Conservation (phyloP, 2,888 invertebrate species). For the Flabesymbios commensalis region DNA sequence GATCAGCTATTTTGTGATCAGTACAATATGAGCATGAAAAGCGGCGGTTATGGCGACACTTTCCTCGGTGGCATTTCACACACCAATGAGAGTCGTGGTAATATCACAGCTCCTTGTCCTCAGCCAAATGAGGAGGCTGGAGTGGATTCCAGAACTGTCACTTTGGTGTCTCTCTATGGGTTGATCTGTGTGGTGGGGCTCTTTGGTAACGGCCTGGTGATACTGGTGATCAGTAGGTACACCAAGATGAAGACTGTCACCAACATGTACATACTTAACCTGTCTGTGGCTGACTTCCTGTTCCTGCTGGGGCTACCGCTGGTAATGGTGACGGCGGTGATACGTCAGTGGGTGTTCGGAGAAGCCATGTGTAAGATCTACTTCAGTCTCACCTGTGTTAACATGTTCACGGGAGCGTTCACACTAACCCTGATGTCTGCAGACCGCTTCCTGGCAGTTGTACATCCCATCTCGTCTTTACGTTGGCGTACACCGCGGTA, state of each 20-base stretch:
- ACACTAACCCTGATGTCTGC: conserved; percentile 35
- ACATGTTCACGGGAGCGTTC: conserved; percentile 35
- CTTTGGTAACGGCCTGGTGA: conserved; percentile 30
- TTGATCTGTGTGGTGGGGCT: conserved; percentile 27
- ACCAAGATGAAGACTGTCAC: conserved; percentile 39
- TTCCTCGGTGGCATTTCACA: too few species aligned
- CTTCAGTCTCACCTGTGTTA: conserved; percentile 34
- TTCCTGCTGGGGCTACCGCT: conserved; percentile 35
- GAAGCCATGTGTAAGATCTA: conserved; percentile 30
- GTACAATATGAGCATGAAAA: too few species aligned
- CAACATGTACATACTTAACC: conserved; percentile 37
- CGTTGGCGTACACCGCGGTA: conserved; percentile 29
- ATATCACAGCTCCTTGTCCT: too few species aligned
- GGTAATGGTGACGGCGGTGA: conserved; percentile 28
- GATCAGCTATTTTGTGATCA: too few species aligned
- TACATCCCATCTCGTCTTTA: conserved; percentile 32
- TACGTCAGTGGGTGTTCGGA: conserved; percentile 32
- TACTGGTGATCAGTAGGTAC: conserved; percentile 32
- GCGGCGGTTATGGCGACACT: too few species aligned
- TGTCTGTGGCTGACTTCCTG: conserved; percentile 33
- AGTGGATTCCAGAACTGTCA: too few species aligned
- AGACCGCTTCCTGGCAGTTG: conserved; percentile 36
- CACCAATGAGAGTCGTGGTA: too few species aligned
- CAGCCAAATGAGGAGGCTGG: too few species aligned
- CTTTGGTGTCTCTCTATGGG: too few species aligned